Percentiles rank a stretch among this genome's conserved stretches.
Conservation (phyloP, 2,113 vertebrate genomes). For the Oreochromis tanganicae region DNA sequence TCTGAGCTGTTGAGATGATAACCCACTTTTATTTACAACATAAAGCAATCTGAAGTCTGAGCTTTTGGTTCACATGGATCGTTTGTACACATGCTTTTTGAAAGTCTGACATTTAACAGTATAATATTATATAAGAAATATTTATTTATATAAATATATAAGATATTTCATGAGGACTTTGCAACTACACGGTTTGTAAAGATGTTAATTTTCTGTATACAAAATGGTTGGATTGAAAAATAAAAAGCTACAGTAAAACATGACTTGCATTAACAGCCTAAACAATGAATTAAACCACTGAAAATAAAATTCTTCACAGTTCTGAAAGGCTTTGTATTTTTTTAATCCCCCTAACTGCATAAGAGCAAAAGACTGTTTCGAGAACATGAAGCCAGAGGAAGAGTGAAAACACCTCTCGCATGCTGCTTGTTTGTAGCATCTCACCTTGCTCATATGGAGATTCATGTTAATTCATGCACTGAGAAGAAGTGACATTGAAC, state of each 20-base stretch:
- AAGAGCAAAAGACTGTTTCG: background rate
- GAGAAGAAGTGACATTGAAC: background rate
- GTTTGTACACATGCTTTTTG: background rate
- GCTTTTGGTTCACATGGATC: background rate
- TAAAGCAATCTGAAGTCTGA: background rate
- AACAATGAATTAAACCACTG: background rate
- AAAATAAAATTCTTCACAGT: background rate
- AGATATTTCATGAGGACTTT: background rate
- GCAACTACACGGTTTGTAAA: background rate
- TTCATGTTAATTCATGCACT: conserved; percentile 39
- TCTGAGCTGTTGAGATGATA: background rate
- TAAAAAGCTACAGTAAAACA: background rate
- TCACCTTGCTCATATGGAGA: conserved; percentile 30
- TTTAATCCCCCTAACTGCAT: background rate
- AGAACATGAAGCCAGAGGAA: background rate
- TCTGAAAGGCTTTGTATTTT: background rate
- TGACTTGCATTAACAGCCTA: background rate
- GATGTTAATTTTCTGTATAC: background rate
- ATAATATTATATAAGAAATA: background rate
- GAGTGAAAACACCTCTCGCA: background rate
- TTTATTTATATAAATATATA: background rate
- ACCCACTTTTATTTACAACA: background rate
- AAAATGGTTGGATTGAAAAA: background rate
- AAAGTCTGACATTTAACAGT: background rate
- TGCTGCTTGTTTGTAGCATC: conserved; percentile 35